These are phyloP conservation scores for Amblyopsis rosae DNA, from an alignment of 2,113 vertebrate species.

Conservation along the genomic window DNA sequence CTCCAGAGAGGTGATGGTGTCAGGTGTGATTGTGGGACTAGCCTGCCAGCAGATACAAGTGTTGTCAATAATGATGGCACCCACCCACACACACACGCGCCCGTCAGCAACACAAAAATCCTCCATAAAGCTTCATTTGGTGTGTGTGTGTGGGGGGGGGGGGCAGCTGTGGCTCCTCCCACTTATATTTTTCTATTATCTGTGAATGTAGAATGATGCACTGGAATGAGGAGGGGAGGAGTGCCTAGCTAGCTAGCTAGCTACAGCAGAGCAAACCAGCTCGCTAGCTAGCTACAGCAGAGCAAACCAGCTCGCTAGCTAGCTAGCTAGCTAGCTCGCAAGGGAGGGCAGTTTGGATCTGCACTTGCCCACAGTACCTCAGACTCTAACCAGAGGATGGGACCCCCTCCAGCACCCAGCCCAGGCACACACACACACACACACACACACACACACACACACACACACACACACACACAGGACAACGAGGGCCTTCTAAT, in stretches of 20 bases:
- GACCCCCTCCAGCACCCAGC: constrained; percentile 37
- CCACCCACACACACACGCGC: constrained; percentile 51
- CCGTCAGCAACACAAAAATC: constrained; percentile 63
- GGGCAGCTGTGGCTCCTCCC: constrained; percentile 25
- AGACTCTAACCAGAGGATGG: constrained; percentile 39
- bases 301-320: constrained; percentile 49
- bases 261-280: constrained; percentile 58
- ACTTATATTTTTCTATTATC: constrained; percentile 37
- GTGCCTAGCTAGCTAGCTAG: constrained; percentile 37
- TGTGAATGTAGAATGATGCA: constrained; percentile 64
- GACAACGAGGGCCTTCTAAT: constrained; percentile 41
- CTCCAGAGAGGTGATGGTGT: constrained; percentile 29
- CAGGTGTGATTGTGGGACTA: constrained; percentile 21
- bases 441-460: constrained; percentile 39
- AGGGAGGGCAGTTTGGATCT: constrained; percentile 66
- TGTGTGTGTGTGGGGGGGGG: constrained; percentile 38
- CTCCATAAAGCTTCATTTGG: constrained; percentile 53
- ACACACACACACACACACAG: constrained; percentile 55
- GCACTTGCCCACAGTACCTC: constrained; percentile 56
- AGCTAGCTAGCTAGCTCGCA: background rate
- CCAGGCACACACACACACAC: constrained; percentile 47
- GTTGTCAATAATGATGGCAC: constrained; percentile 36
- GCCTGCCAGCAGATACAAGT: constrained; percentile 34
- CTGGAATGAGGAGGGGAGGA: constrained; percentile 52
- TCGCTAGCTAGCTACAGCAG: constrained; percentile 48